Evolutionary conservation across 2,888 invertebrate species (phyloP).

Genomic region (Argynnis bischoffii): DNA sequence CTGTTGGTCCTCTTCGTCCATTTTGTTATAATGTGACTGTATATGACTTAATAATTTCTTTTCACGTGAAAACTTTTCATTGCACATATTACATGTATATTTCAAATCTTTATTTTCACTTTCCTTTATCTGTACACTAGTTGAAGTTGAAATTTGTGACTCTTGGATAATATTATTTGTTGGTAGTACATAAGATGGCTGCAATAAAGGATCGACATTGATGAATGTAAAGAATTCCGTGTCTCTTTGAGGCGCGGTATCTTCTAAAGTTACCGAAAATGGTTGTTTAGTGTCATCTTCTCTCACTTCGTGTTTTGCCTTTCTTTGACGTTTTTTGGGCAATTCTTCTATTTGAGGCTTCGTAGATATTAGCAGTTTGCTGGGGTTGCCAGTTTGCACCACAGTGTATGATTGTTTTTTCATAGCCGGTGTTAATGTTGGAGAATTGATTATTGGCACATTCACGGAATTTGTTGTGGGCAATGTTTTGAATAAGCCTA

Average conservation of each 20-base stretch:
- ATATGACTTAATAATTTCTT: constrained; percentile 72
- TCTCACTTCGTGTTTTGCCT: constrained; percentile 46
- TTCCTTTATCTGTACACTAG: constrained; percentile 45
- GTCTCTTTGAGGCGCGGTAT: constrained; percentile 55
- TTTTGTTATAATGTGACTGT: constrained; percentile 68
- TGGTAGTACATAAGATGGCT: constrained; percentile 72
- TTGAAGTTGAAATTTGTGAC: constrained; percentile 73
- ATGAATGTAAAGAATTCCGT: constrained; percentile 70
- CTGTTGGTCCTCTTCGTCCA: constrained; percentile 65
- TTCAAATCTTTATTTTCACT: constrained; percentile 48
- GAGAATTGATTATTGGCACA: constrained; percentile 40
- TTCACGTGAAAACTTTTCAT: constrained; percentile 65
- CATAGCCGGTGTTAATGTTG: constrained; percentile 63
- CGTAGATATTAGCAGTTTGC: constrained; percentile 73
- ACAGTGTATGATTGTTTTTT: constrained; percentile 75
- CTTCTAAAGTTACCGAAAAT: constrained; percentile 58
- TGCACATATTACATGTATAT: constrained; percentile 72
- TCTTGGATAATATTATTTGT: constrained; percentile 74
- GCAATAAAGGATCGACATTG: constrained; percentile 71
- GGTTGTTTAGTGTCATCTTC: constrained; percentile 46
- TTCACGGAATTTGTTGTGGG: constrained; percentile 44
- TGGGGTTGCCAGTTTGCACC: constrained; percentile 73
- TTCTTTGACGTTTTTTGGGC: constrained; percentile 56
- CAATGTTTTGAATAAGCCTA: constrained; percentile 68
- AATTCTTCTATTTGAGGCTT: constrained; percentile 58